Percentiles rank a stretch among this genome's conserved stretches.
These are phyloP conservation scores for Ichneumoninae sp. DNA, from an alignment of 2,888 invertebrate species.

Conservation along the genomic window DNA sequence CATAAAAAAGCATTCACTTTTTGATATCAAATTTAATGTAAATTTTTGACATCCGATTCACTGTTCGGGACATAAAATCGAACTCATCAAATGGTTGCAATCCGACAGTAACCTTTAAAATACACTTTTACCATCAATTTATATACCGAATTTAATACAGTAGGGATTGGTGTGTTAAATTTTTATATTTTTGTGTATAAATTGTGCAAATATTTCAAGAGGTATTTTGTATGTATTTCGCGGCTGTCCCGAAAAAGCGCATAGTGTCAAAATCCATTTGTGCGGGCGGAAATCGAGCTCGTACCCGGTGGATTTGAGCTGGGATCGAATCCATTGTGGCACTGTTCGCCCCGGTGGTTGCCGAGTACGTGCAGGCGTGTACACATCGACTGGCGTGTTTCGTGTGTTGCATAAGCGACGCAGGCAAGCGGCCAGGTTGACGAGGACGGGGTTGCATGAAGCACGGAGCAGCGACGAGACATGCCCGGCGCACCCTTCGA, in stretches of 20 bases:
- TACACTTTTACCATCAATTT: neutral
- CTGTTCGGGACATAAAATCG: neutral
- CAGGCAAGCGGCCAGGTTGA: neutral
- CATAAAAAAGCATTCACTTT: neutral
- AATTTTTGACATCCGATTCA: neutral
- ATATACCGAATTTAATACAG: neutral
- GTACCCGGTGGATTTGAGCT: neutral
- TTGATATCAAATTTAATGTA: neutral
- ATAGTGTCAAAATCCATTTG: slow-evolving; percentile 1
- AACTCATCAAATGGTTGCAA: neutral
- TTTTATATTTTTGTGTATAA: neutral
- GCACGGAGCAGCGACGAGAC: neutral
- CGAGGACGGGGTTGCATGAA: neutral
- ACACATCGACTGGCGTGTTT: neutral
- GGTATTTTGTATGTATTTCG: neutral
- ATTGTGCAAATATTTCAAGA: neutral
- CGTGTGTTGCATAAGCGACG: slow-evolving; percentile 11
- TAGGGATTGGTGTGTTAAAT: neutral
- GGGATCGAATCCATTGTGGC: slow-evolving; percentile 2
- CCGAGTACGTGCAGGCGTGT: slow-evolving; percentile 1
- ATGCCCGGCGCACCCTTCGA: slow-evolving; percentile 34
- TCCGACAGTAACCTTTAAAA: neutral
- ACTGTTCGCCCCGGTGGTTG: neutral
- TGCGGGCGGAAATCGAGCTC: slow-evolving; percentile 15
- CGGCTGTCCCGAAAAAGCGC: neutral